Percentiles rank a stretch among this genome's conserved stretches.
These are phyloP conservation scores for Solea senegalensis DNA, from an alignment of 2,113 vertebrate species.

Conservation along the genomic window DNA sequence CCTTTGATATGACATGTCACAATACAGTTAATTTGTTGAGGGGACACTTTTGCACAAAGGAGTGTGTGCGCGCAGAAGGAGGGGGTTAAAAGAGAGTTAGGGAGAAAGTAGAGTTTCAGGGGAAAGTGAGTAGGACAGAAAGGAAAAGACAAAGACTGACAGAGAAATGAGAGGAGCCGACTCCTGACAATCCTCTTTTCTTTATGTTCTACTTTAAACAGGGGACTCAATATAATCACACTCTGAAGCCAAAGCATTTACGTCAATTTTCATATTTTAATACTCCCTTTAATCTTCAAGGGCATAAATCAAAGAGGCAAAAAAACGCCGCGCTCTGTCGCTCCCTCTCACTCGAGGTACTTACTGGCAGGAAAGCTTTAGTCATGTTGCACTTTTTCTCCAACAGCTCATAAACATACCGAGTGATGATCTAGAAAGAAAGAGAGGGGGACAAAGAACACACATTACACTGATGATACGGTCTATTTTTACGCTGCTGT, in stretches of 20 bases:
- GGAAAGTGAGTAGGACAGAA: constrained; percentile 52
- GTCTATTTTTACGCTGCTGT: constrained; percentile 31
- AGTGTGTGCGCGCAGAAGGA: constrained; percentile 46
- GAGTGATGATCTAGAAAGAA: constrained; percentile 91
- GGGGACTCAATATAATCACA: constrained; percentile 69
- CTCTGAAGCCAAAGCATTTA: constrained; percentile 60
- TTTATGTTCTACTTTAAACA: constrained; percentile 50
- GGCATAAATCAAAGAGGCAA: constrained; percentile 63
- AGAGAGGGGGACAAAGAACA: constrained; percentile 54
- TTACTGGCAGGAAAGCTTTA: constrained; percentile 93
- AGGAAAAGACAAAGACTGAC: constrained; percentile 59
- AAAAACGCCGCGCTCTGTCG: constrained; percentile 47
- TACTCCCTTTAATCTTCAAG: constrained; percentile 79
- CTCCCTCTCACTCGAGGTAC: constrained; percentile 73
- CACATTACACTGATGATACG: constrained; percentile 37
- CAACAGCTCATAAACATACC: constrained; percentile 93
- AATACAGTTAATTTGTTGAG: constrained; percentile 80
- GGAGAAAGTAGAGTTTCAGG: constrained; percentile 34
- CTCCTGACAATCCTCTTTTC: constrained; percentile 51
- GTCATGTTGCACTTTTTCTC: constrained; percentile 94
- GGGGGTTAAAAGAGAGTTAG: constrained; percentile 39
- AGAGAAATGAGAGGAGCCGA: constrained; percentile 54
- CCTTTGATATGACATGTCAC: constrained; percentile 77
- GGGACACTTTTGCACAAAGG: constrained; percentile 74
- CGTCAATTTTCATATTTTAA: constrained; percentile 74